A percentile compares a stretch with the other conserved stretches of the same genome.
These are phyloP conservation scores for Phragmatobia fuliginosa DNA, from an alignment of 2,888 invertebrate genomes.

Conservation along the genomic window DNA sequence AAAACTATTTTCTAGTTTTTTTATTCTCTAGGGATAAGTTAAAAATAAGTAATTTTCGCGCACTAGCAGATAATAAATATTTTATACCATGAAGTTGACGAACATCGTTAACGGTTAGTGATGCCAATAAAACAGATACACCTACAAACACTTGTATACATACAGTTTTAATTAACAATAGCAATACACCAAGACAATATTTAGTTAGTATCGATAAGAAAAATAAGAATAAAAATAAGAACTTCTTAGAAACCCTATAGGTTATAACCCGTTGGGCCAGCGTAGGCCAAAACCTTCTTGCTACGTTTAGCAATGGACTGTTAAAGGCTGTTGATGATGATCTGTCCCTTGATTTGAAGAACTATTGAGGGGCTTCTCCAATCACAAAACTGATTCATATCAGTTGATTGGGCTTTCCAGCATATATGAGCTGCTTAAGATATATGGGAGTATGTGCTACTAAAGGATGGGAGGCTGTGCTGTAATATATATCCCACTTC, in stretches of 20 bases:
- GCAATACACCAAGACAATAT: neutral
- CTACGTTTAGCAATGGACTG: too few relatives aligned
- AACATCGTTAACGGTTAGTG: neutral
- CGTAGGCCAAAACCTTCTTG: too few relatives aligned
- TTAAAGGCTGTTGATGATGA: too few relatives aligned
- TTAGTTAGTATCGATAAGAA: neutral
- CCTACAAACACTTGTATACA: too few relatives aligned
- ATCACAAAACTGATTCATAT: neutral
- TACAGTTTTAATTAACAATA: too few relatives aligned
- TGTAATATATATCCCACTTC: neutral
- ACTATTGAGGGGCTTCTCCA: neutral
- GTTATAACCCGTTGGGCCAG: too few relatives aligned
- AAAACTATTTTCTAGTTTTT: neutral
- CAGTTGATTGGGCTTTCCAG: neutral
- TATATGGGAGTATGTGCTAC: too few relatives aligned
- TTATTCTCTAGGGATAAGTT: too few relatives aligned
- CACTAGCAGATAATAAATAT: neutral
- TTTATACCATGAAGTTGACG: neutral
- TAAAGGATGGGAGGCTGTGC: too few relatives aligned
- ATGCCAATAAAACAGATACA: neutral
- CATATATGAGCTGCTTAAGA: neutral
- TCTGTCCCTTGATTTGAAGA: neutral
- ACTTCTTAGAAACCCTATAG: too few relatives aligned
- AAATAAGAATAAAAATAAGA: too few relatives aligned
- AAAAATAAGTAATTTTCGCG: neutral